phyloP scores from a whole-genome alignment of 2,113 vertebrate species.

The Bucco capensis region DNA sequence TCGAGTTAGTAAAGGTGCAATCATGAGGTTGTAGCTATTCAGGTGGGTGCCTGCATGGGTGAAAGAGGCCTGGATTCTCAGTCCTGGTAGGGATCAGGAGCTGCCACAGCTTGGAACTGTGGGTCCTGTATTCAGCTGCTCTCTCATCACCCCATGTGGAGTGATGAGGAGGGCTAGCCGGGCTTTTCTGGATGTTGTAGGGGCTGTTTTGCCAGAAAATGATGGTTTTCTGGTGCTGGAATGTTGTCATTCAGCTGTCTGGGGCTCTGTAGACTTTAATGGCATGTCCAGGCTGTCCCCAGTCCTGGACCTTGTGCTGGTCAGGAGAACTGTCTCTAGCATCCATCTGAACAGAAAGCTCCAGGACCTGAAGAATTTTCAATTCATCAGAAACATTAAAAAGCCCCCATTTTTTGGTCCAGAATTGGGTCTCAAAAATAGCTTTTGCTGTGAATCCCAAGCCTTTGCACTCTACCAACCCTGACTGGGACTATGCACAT shows the following conservation, averaged over 20 bases:
- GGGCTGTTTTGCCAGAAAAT: background rate
- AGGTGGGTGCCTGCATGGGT: background rate
- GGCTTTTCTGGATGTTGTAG: background rate
- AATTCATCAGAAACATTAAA: background rate
- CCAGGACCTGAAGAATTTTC: background rate
- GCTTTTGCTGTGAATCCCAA: background rate
- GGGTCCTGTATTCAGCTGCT: background rate
- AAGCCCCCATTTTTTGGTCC: background rate
- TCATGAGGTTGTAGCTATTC: rapidly evolving
- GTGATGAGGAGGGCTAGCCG: background rate
- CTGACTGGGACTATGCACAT: background rate
- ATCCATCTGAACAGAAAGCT: background rate
- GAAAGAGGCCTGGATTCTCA: background rate
- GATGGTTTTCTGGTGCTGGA: background rate
- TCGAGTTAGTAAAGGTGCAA: background rate
- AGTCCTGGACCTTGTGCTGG: rapidly evolving
- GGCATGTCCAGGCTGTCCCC: background rate
- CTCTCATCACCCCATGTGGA: background rate
- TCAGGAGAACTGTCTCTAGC: background rate
- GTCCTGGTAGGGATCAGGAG: background rate
- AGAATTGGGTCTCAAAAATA: background rate
- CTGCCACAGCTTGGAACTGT: background rate
- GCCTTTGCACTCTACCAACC: background rate
- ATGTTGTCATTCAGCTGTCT: background rate
- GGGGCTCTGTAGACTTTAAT: background rate